Evolutionary conservation across 2,888 invertebrate genomes (phyloP), one percentile per base, ranked within the genome.

Genomic region (Meteorus cinctellus): DNA sequence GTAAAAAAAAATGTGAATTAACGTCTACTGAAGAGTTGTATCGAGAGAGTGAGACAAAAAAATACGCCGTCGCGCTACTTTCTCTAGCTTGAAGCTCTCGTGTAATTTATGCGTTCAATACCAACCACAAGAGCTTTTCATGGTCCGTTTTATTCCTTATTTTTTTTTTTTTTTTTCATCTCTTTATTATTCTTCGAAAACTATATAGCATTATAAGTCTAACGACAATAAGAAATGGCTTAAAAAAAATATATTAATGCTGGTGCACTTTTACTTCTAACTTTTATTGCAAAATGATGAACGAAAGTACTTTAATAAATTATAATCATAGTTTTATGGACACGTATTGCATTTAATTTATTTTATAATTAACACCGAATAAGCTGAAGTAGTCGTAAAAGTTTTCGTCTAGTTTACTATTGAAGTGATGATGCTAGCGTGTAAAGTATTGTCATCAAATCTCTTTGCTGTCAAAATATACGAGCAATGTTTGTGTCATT

Each of bases 71-170:
- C 83, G 82, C 79, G 79, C 79, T 78, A 79, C 82, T 84, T 34
- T 82, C 82, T 77, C 65, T 77, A 74, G 72, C 75, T 41, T 75
- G 78, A 73, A 79, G 81, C 78, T 77, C 41, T 67, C 81, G 80
- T 77, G 82, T 85, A 86, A 86, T 85, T 85, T 84, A 85, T 84
- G 85, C 85, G 83, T 84, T 83, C 82, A 84, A 84, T 84, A 84
- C 82, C 83, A 80, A 82, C 81, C 81, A 80, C 72, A 78, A 74
- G 78, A 76, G 73, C 76, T 78, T 80, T 71, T 70, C 78, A 71
- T 67, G 68, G 55, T 71, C 41, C 71, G 27, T 74, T 69, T 77
- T 74, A 62, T 68, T 48, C 4, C 60, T 75, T 74, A 66, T 60
- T 60, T 72, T 55, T 74, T 65, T 78, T 60, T 60, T 72, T 55